A percentile compares a stretch with the other conserved stretches of the same genome.
Evolutionary conservation across 2,113 vertebrate genomes (phyloP).

Genomic region (Acrocephalus kingi): DNA sequence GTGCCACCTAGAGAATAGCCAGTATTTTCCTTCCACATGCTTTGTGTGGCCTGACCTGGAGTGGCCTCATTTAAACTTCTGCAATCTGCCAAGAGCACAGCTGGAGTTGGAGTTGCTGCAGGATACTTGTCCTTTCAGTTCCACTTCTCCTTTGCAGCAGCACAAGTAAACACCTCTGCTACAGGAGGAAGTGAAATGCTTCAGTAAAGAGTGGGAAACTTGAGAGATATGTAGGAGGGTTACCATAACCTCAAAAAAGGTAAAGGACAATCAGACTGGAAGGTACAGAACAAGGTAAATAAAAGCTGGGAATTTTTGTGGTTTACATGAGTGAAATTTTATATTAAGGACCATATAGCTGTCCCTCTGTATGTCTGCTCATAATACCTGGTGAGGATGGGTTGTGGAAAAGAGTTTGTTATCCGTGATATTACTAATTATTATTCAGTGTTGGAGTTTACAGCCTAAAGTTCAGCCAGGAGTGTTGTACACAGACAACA

Average conservation of each 20-base stretch:
- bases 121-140: neutral
- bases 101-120: neutral
- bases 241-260: neutral
- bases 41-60: neutral
- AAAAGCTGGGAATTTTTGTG: neutral
- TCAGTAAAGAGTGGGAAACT: neutral
- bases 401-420: neutral
- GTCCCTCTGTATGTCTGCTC: neutral
- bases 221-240: neutral
- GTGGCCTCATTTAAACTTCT: neutral
- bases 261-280: neutral
- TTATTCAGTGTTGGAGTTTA: neutral
- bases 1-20: neutral
- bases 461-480: neutral
- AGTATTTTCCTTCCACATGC: neutral
- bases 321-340: neutral
- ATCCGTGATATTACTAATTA: neutral
- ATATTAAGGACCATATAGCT: neutral
- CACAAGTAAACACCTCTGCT: neutral
- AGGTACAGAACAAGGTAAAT: neutral
- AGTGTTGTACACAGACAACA: neutral
- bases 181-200: neutral
- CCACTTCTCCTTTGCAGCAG: neutral
- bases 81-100: neutral
- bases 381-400: neutral